Evolutionary conservation across 2,797 vertebrate genomes (phyloP), one percentile per base, ranked within the genome.

Genomic region (Mus minutoides): DNA sequence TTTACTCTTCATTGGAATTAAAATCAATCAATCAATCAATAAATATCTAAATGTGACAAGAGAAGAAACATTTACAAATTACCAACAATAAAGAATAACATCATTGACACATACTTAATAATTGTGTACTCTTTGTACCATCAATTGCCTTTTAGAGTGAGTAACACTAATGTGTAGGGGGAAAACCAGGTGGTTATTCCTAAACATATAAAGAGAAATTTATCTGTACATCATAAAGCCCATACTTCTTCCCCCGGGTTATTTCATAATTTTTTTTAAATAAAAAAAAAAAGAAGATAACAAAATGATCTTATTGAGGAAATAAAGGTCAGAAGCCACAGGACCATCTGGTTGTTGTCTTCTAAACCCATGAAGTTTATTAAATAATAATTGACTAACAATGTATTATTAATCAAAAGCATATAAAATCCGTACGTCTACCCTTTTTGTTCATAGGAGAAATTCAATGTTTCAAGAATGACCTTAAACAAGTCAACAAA

Each of bases 321-420:
- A 92, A 75, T 62, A 96, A 97, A 97, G 96, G 94, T 94, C 94
- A 96, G 40, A 76, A 97, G 75, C 88, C 69, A 94, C 62, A 95
- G 95, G 94, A 94, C 80, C 85, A 95, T 71, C 90, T 96, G 94
- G 67, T 11, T 78, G 21, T 93, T 24, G 46, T 88, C 73, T 91
- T 96, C 37, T 26, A 88, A 88, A 94, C 10, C 67, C 37, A 79
- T 1, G 13, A 85, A 86, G 75, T 95, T 94, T 95, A 97, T 96
- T 90, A 97, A 96, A 96, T 97, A 96, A 95, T 94, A 88, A 96
- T 93, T 21, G 29, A 46, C 60, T 83, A 90, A 12, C 4, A 49
- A 94, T 96, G 60, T 88, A 97, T 95, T 94, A 96, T 97, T 97
- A 86, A 97, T 97, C 77, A 97, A 95, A 97, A 71, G 76, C 46